Evolutionary conservation across 2,113 vertebrate species (phyloP).

Genomic region (Telmatochromis brichardi): DNA sequence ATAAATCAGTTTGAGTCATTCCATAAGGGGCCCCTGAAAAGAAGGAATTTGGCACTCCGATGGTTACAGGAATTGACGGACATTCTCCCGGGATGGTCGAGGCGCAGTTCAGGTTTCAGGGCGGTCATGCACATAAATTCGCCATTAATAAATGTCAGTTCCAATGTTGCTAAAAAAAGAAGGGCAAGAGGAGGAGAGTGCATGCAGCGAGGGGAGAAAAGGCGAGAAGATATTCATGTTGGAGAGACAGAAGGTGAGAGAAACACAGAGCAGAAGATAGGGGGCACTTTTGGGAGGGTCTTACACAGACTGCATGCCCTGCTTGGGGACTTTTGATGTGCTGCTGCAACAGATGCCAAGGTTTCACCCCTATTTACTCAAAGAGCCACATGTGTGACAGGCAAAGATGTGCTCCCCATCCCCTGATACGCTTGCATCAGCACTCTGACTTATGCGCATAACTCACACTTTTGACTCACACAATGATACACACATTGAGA

Average conservation of each 20-base stretch:
- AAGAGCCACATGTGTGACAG: conserved; percentile 42
- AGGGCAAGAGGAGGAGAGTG: conserved; percentile 26
- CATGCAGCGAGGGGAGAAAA: not conserved
- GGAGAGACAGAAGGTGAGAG: conserved; percentile 60
- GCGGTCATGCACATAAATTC: conserved; percentile 68
- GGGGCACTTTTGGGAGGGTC: conserved; percentile 37
- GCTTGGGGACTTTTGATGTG: conserved; percentile 38
- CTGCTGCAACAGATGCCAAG: conserved; percentile 51
- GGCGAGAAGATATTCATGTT: conserved; percentile 29
- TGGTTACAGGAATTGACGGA: conserved; percentile 64
- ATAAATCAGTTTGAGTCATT: conserved; percentile 45
- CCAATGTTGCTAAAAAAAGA: conserved; percentile 51
- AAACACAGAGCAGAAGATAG: conserved; percentile 46
- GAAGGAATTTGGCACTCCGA: conserved; percentile 57
- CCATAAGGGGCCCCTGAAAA: conserved; percentile 29
- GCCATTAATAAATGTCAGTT: conserved; percentile 73
- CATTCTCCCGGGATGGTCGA: conserved; percentile 54
- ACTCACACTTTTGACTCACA: conserved; percentile 15
- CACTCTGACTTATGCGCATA: not conserved
- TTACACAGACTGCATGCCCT: not conserved
- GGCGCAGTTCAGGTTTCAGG: conserved; percentile 60
- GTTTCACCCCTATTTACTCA: conserved; percentile 31
- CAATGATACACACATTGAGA: not conserved
- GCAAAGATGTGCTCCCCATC: not conserved
- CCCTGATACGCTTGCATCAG: conserved; percentile 9